Evolutionary conservation across 2,113 vertebrate species (phyloP), one percentile per base, ranked within the genome.

Genomic region (Eurypyga helias): DNA sequence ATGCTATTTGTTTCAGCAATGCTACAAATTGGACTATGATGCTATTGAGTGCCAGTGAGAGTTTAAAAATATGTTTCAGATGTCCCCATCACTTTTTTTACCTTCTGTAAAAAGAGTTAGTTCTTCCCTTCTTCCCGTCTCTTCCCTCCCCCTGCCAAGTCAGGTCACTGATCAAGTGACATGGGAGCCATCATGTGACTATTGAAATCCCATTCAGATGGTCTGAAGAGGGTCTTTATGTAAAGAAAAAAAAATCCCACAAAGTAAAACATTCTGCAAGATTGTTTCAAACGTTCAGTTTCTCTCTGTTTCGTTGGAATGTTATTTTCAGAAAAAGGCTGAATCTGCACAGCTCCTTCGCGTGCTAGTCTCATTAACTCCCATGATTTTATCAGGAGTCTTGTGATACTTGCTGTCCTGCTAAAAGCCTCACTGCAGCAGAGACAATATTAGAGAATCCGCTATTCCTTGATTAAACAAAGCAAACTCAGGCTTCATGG

Each of bases 301-400:
- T 92, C 89, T 85, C 86, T 86, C 70, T 83, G 12, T 61, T 83
- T 72, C 4, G 0, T 8, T 76, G 75, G 90, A 92, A 90, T 89
- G 83, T 29, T 87, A 52, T 55, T 91, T 87, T 72, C 86, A 94
- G 92, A 72, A 87, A 89, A 94, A 65, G 81, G 89, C 81, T 93
- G 93, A 96, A 94, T 93, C 77, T 92, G 88, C 86, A 97, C 57
- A 92, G 28, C 73, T 91, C 46, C 77, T 91, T 72, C 3, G 1
- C 95, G 89, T n/a, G 57, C 70, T 71, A 61, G 52, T 36, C 83
- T 91, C 80, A 69, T 38, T 71, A 85, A 89, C 70, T 96, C 69
- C 52, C 3, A 12, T 51, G 65, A 92, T 87, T 89, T 97, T 94
- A 89, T 94, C 86, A 82, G 73, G 52, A 91, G 73, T 85, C 95